Percentiles rank a stretch among this genome's conserved stretches.
Evolutionary conservation across 2,888 invertebrate genomes (phyloP).

Genomic region (Loripinus fragilis): DNA sequence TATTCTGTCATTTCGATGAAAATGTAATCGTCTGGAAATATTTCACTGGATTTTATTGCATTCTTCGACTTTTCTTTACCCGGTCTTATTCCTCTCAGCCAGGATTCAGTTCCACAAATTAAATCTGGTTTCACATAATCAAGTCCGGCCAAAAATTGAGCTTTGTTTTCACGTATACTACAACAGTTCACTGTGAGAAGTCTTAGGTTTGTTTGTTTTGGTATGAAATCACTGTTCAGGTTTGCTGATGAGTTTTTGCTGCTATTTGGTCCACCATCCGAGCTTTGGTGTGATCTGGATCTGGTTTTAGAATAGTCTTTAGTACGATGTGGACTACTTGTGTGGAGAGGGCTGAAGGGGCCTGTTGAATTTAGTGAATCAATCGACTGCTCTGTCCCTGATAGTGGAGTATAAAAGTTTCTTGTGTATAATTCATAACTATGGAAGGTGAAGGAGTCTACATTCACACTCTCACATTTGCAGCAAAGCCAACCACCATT

Average conservation of each 20-base stretch:
- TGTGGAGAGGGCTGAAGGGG: constrained; percentile 24
- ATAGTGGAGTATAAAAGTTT: constrained; percentile 13
- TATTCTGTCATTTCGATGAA: constrained; percentile 27
- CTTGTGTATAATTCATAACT: constrained; percentile 21
- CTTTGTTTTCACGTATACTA: constrained; percentile 5
- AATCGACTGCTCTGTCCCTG: background rate
- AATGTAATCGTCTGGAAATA: constrained; percentile 12
- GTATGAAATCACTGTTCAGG: background rate
- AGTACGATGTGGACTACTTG: constrained; percentile 16
- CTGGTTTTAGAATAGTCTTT: background rate
- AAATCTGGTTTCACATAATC: constrained; percentile 18
- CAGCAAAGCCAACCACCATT: constrained; percentile 27
- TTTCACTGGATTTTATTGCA: constrained; percentile 18
- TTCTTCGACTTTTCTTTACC: constrained; percentile 17
- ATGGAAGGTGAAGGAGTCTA: constrained; percentile 27
- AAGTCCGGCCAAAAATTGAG: constrained; percentile 1
- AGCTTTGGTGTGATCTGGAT: background rate
- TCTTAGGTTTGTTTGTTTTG: constrained; percentile 18
- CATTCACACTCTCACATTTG: constrained; percentile 28
- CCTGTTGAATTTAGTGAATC: constrained; percentile 18
- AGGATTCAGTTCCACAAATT: constrained; percentile 24
- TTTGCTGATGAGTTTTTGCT: background rate
- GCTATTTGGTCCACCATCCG: background rate
- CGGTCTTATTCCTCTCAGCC: constrained; percentile 32
- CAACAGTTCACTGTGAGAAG: constrained; percentile 16